Base-by-base conservation (phyloP, 2,888 invertebrate species). In the Cataglyphis altisquamis region DNA sequence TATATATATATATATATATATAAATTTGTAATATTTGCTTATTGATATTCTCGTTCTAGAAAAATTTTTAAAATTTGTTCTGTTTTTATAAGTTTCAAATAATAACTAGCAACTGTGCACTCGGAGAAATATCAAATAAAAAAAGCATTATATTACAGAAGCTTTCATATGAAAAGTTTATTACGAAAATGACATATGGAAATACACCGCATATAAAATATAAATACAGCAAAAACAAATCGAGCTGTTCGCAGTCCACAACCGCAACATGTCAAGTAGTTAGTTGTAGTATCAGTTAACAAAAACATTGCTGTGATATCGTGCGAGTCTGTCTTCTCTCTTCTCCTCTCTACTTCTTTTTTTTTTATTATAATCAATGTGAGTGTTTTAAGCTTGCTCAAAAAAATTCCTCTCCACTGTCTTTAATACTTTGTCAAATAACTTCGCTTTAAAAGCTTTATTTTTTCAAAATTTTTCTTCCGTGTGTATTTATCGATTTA, bases 101-200 rank as follows among this genome's bases (percentile, higher is more conserved):
- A 67, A 77, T 55, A 77, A 52, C 32, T 52, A n/a, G 21, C 55
- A 67, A 67, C 55, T n/a, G 25, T 12, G 48, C 64, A 21, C 39
- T 67, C 36, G 25, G n/a, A 12, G 3, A 77, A 67, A 77, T 39
- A 67, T 39, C 3, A 77, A 77, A 77, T 68, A 68, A 77, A 52
- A 52, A 52, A 77, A 77, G 29, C 36, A 36, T 77, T 67, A 68
- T 55, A 55, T 77, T 77, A 77, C n/a, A 55, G 25, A 67, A 77
- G 29, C 68, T 52, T 52, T 39, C n/a, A 36, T 29, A 67, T 67
- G 52, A 67, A 77, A 77, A 67, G 52, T 77, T 77, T 55, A 55
- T 67, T 77, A 67, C 12, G 67, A 67, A 67, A 77, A 77, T 77
- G 68, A 68, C 77, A 77, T 67, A 52, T 77, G 55, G 10, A 77